phyloP scores from a whole-genome alignment of 2,888 invertebrate species.

The Acrobasis repandana region DNA sequence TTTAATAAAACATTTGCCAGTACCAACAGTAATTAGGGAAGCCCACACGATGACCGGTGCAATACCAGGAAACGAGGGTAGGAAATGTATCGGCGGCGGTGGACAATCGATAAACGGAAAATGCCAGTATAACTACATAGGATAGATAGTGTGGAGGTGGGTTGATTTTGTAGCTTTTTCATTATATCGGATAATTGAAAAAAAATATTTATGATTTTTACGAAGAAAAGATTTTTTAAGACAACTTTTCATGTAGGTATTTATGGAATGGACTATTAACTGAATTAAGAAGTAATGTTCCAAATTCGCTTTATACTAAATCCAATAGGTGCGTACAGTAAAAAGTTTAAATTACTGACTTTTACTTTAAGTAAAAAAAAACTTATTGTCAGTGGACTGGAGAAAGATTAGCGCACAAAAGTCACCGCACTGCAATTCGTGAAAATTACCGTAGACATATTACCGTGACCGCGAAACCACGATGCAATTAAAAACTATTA shows the following conservation, averaged over 20 bases:
- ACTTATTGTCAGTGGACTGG: not conserved
- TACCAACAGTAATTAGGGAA: slow-evolving; percentile 14
- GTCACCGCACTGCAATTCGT: not conserved
- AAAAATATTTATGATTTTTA: no score
- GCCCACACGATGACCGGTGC: slow-evolving; percentile 21
- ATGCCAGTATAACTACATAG: not conserved
- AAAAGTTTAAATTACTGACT: no score
- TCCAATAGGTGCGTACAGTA: no score
- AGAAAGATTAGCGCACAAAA: not conserved
- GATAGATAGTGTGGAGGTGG: not conserved
- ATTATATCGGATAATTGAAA: no score
- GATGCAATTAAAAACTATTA: slow-evolving; percentile 9
- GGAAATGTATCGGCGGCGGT: not conserved
- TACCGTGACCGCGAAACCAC: slow-evolving; percentile 7
- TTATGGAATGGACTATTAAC: no score
- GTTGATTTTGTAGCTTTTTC: not conserved
- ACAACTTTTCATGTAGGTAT: no score
- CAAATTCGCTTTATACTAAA: no score
- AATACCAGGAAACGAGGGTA: slow-evolving; percentile 10
- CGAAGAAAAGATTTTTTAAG: no score
- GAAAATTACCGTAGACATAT: not conserved
- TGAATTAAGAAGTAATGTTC: no score
- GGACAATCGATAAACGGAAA: not conserved
- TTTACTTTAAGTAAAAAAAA: not conserved
- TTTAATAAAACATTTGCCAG: not conserved